These are phyloP conservation scores for Thaumatotibia leucotreta DNA, from an alignment of 1,140 invertebrate species.

Conservation along the genomic window DNA sequence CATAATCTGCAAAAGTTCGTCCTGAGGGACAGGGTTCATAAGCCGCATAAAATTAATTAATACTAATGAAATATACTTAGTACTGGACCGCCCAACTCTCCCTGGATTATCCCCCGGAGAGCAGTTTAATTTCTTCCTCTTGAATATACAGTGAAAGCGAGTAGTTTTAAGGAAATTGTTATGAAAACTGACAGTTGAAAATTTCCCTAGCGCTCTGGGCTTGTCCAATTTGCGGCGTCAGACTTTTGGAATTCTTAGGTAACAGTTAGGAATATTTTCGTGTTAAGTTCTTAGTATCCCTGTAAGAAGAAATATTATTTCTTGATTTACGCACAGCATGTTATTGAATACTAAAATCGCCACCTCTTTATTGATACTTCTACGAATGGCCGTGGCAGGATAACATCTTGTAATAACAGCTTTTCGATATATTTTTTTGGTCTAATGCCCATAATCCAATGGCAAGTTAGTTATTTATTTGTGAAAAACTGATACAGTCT, in stretches of 20 bases:
- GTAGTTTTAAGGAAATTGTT: constrained; percentile 18
- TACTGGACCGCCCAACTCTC: constrained; percentile 14
- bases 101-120: constrained; percentile 24
- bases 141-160: constrained; percentile 28
- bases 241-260: background rate
- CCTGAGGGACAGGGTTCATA: constrained; percentile 10
- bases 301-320: too few species aligned
- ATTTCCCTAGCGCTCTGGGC: background rate
- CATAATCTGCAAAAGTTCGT: background rate
- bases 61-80: constrained; percentile 31
- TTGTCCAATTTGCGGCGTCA: background rate
- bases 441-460: too few species aligned
- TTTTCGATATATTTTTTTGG: too few species aligned
- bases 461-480: too few species aligned
- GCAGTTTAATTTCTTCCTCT: constrained; percentile 35
- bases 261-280: background rate
- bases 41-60: constrained; percentile 30
- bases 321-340: too few species aligned
- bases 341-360: too few species aligned
- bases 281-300: too few species aligned
- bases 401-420: too few species aligned
- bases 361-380: too few species aligned
- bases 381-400: too few species aligned
- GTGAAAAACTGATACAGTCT: too few species aligned
- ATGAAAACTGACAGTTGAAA: constrained; percentile 10